Evolutionary conservation across 2,113 vertebrate genomes (phyloP), one percentile per base, ranked within the genome.

Genomic region (Bubo scandiacus): DNA sequence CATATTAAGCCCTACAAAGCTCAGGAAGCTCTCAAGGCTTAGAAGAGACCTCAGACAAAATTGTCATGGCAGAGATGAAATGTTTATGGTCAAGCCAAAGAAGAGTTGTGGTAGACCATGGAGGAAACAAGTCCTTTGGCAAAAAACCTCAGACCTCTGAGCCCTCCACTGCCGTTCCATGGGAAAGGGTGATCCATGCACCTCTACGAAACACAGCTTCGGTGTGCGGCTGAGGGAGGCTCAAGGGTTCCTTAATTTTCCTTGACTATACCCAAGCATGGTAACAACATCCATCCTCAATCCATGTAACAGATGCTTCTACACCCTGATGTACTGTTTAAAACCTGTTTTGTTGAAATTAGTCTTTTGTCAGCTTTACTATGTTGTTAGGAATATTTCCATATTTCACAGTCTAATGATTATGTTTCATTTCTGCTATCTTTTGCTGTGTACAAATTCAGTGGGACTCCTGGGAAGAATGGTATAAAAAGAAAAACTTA

Each of bases 401-500:
- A 63, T 94, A 91, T 94, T 95, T 94, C 96, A 95, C 84, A 94
- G 73, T 47, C 94, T 94, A 67, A 89, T 57, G 73, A 65, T 87
- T 92, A 70, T 52, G 17, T 94, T 92, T 92, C 73, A 1, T 78
- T 92, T 74, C 91, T 52, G 77, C 63, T 70, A 3, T 88, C 70
- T 80, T 90, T 93, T 79, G 74, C 85, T 70, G 81, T 30, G 89
- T 49, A 77, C 81, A 82, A 43, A 87, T 47, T 49, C 93, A 91
- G 87, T 45, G 66, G 62, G 78, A 68, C 90, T 96, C 94, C 74
- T 72, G 93, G 90, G 93, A 95, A 73, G 83, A 47, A 67, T 11
- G 25, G 49, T 12, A 90, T 54, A 54, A 93, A 85, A 67, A 85
- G 42, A 79, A 71, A 58, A 90, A 92, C 54, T 75, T 80, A 75